Evolutionary conservation across 2,888 invertebrate species (phyloP).

Genomic region (Formica aserva): DNA sequence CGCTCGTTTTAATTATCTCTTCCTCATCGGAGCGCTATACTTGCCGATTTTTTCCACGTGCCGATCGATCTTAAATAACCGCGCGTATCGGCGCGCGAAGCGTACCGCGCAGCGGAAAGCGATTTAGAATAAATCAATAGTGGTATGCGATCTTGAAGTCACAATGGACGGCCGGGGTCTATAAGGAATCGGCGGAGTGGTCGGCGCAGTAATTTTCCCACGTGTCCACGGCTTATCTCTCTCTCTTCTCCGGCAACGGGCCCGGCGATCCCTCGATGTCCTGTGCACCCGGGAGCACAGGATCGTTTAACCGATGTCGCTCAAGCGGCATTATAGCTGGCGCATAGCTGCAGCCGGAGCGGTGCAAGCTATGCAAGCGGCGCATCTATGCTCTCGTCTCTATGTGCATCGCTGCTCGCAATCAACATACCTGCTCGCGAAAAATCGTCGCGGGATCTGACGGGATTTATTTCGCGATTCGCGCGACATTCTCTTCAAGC

Average conservation of each 20-base stretch:
- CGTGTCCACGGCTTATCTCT: slow-evolving; percentile 73
- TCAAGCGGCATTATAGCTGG: slow-evolving; percentile 67
- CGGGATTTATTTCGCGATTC: slow-evolving; percentile 77
- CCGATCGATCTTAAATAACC: slow-evolving; percentile 44
- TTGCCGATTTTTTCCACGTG: slow-evolving; percentile 43
- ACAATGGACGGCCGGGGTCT: slow-evolving; percentile 69
- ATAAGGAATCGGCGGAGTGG: slow-evolving; percentile 67
- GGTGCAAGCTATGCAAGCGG: slow-evolving; percentile 68
- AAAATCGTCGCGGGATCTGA: slow-evolving; percentile 68
- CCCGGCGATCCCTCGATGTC: slow-evolving; percentile 60
- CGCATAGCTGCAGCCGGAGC: slow-evolving; percentile 69
- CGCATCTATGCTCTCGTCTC: slow-evolving; percentile 68
- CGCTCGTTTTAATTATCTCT: slow-evolving; percentile 42
- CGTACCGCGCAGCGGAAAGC: slow-evolving; percentile 48
- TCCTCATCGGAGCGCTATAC: slow-evolving; percentile 46
- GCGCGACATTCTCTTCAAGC: slow-evolving; percentile 60
- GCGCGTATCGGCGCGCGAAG: slow-evolving; percentile 58
- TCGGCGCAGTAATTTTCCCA: slow-evolving; percentile 73
- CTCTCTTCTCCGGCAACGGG: slow-evolving; percentile 46
- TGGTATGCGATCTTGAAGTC: slow-evolving; percentile 73
- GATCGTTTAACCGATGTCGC: slow-evolving; percentile 75
- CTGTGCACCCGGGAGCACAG: slow-evolving; percentile 63
- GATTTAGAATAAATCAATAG: slow-evolving; percentile 72
- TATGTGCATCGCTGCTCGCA: slow-evolving; percentile 74
- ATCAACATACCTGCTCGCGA: slow-evolving; percentile 75